A percentile compares a stretch with the other conserved stretches of the same genome.
Evolutionary conservation across 2,797 vertebrate species (phyloP).

Genomic region (Vespertilio murinus): DNA sequence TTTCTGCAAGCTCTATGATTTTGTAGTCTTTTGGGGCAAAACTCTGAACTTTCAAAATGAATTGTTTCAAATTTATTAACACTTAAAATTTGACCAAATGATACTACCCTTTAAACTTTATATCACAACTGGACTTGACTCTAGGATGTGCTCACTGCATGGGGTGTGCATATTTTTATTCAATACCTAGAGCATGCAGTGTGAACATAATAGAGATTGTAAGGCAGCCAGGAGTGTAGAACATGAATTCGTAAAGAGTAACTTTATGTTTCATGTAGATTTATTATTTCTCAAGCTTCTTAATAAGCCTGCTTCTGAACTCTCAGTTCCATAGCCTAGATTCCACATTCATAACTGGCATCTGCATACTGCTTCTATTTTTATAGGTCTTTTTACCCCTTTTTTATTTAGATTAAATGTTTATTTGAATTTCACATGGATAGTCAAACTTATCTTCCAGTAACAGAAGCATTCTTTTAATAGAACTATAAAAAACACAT

Average conservation of each 20-base stretch:
- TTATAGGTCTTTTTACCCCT: conserved; percentile 9
- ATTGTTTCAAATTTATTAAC: conserved; percentile 1
- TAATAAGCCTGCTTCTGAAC: conserved; percentile 23
- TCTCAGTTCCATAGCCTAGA: not conserved
- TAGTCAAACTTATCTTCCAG: not conserved
- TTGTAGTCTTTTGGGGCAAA: not conserved
- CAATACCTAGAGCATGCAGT: conserved; percentile 92
- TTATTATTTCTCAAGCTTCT: conserved; percentile 14
- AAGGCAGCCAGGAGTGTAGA: not conserved
- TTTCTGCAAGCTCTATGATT: not conserved
- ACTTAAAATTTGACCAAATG: not conserved
- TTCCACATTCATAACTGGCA: conserved; percentile 19
- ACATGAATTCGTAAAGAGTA: not conserved
- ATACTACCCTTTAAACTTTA: not conserved
- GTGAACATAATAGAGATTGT: conserved; percentile 87
- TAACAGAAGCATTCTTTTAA: conserved; percentile 41
- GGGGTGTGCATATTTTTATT: conserved; percentile 90
- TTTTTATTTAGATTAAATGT: conserved; percentile 17
- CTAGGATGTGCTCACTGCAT: conserved; percentile 91
- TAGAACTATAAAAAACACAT: conserved; percentile 7
- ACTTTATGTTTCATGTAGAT: not conserved
- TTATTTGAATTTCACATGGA: not conserved
- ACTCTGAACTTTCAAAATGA: conserved; percentile 34
- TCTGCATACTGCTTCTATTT: conserved; percentile 33
- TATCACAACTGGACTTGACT: conserved; percentile 56